A percentile compares a stretch with the other conserved stretches of the same genome.
Conservation (phyloP, 1,140 invertebrate genomes). For the Zaprionus gabonicus region DNA sequence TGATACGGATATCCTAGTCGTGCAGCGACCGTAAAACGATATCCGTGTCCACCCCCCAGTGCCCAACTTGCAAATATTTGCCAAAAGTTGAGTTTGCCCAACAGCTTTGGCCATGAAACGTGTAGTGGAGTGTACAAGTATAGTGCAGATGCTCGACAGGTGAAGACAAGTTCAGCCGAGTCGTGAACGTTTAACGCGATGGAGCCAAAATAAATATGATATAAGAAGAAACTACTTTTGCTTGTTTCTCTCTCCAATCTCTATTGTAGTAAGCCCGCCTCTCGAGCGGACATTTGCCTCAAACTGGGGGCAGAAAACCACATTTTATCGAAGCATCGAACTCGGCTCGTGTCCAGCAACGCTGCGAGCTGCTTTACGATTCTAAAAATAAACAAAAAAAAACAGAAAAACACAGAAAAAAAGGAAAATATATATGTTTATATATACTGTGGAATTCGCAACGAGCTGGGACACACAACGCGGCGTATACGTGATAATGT, state of each 20-base stretch:
- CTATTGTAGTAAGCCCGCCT: not conserved
- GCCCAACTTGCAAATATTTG: slow-evolving; percentile 66
- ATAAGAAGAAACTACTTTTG: not conserved
- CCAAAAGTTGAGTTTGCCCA: slow-evolving; percentile 48
- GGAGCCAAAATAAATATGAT: not conserved
- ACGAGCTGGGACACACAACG: slow-evolving; percentile 48
- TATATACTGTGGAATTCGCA: slow-evolving; percentile 41
- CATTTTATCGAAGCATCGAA: slow-evolving; percentile 34
- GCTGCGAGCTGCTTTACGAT: slow-evolving; percentile 19
- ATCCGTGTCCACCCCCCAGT: slow-evolving; percentile 22
- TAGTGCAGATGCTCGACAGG: not conserved
- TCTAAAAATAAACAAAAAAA: slow-evolving; percentile 57
- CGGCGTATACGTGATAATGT: slow-evolving; percentile 73
- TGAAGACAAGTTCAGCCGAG: not conserved
- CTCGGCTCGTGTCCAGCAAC: slow-evolving; percentile 24
- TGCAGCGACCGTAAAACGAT: slow-evolving; percentile 47
- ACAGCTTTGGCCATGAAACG: slow-evolving; percentile 21
- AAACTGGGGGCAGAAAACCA: not conserved
- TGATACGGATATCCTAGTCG: slow-evolving; percentile 20
- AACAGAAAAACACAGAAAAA: slow-evolving; percentile 50
- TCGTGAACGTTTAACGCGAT: not conserved
- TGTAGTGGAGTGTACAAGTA: not conserved
- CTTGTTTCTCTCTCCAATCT: not conserved
- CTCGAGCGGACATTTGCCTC: not conserved
- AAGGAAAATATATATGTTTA: slow-evolving; percentile 18